Evolutionary conservation across 2,113 vertebrate genomes (phyloP), one percentile per base, ranked within the genome.

Genomic region (Orycteropus afer): DNA sequence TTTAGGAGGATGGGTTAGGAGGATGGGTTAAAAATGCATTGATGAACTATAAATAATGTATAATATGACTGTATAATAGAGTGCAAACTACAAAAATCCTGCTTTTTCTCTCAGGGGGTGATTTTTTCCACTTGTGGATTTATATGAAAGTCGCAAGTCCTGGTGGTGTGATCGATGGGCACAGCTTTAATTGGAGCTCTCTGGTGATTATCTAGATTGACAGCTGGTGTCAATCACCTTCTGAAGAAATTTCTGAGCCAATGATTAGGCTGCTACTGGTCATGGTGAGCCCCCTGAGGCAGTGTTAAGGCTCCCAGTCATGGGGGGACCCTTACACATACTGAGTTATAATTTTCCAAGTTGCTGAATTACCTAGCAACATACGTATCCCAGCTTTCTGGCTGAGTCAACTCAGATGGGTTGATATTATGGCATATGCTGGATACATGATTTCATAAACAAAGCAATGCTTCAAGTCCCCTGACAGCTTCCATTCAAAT

Each of bases 201-300:
- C 96, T 91, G 86, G 91, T 92, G 96, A 97, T 96, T 96, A 97
- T 93, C 97, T 84, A 84, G 94, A 97, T 96, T 95, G 96, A 93
- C 96, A 95, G 91, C 79, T 91, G 89, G 53, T 93, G 95, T 97
- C 96, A 95, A 86, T 97, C 96, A 96, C 92, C 94, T 91, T 96
- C 96, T 97, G 71, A 96, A 92, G 97, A 95, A 95, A 93, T 92
- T 78, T 96, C 94, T 59, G 79, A 86, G 86, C 82, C 96, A 97
- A 95, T 95, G 91, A 95, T 96, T 95, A 93, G 83, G 57, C 74
- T 34, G 29, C 12, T 94, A 88, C 90, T 90, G 82, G 96, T 92
- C 86, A 93, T 83, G 57, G 40, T 73, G 92, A 90, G 55, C 45
- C 94, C 49, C 83, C 49, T 27, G 82, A 91, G 96, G n/a, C 45